These are phyloP conservation scores for Halcyon badia DNA, from an alignment of 2,797 vertebrate species.

Conservation along the genomic window DNA sequence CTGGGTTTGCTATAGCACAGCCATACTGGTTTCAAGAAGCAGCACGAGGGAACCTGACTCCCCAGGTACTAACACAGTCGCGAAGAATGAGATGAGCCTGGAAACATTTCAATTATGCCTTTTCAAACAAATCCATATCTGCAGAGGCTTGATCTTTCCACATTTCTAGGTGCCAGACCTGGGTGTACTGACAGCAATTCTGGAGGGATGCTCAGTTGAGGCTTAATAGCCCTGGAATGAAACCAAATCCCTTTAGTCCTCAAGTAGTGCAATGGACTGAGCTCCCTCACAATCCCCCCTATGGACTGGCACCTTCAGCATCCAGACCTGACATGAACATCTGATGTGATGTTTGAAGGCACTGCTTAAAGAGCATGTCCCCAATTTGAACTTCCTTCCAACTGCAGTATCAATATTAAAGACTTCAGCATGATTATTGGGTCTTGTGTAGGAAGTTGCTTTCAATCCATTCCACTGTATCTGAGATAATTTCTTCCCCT, in stretches of 20 bases:
- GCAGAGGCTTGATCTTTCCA: neutral
- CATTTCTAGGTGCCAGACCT: neutral
- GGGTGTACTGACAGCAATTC: neutral
- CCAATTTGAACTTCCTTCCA: neutral
- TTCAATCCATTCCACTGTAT: neutral
- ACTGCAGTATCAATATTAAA: neutral
- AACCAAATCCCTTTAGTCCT: neutral
- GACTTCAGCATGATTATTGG: neutral
- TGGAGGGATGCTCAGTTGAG: neutral
- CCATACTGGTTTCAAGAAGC: neutral
- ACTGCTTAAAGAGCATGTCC: neutral
- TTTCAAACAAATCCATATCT: neutral
- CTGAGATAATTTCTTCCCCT: neutral
- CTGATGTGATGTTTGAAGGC: neutral
- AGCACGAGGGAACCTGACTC: neutral
- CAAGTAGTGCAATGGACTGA: neutral
- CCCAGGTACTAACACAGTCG: neutral
- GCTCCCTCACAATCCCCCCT: neutral
- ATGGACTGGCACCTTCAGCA: accelerated
- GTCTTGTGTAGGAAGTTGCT: neutral
- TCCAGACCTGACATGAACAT: neutral
- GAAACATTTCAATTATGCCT: neutral
- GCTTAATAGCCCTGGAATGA: neutral
- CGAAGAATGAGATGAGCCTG: neutral
- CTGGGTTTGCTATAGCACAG: neutral